Base-by-base conservation (phyloP, 2,113 vertebrate genomes). In the Nannospalax galili region DNA sequence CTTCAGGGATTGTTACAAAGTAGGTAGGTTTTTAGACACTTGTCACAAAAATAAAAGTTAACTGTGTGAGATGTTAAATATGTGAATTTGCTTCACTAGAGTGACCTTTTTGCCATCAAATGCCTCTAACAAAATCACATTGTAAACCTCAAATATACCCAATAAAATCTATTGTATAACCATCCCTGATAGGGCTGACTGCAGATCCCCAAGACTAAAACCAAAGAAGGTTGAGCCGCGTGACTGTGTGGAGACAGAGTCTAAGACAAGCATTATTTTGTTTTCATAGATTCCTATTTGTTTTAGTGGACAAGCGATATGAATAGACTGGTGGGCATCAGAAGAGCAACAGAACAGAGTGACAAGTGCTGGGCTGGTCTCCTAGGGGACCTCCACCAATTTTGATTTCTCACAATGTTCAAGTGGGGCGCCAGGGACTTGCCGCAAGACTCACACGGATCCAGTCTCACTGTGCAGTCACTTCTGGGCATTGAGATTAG, bases 281-380 rank as follows among this genome's bases (percentile, higher is more conserved):
- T 62, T 93, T 80, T 6, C 62, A 67, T 65, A 81, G 75, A 73
- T 80, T 77, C 93, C 81, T 72, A 91, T 93, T 88, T 26, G 72
- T 85, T 95, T 96, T 19, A 42, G 26, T 69, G 56, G 92, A 94
- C 75, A 80, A 90, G 75, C 58, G 72, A 77, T 7, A 72, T 42
- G 69, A 91, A 73, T 74, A 69, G 28, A 67, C 35, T 24, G 45
- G 82, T 40, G 74, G 93, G 60, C 67, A 67, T 75, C 84, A 77
- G 30, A 87, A 22, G 70, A 72, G 56, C 86, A 88, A 42, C 19
- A 10, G 60, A 73, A 42, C 19, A 16, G 70, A 58, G 90, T 45
- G 0, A 4, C 58, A 82, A 82, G 40, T 11, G 19, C 14, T 89
- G 28, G 79, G 22, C 56, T 32, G 16, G 32, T 67, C 80, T 82